Conservation (phyloP, 2,888 invertebrate genomes). For the Alcis repandata region DNA sequence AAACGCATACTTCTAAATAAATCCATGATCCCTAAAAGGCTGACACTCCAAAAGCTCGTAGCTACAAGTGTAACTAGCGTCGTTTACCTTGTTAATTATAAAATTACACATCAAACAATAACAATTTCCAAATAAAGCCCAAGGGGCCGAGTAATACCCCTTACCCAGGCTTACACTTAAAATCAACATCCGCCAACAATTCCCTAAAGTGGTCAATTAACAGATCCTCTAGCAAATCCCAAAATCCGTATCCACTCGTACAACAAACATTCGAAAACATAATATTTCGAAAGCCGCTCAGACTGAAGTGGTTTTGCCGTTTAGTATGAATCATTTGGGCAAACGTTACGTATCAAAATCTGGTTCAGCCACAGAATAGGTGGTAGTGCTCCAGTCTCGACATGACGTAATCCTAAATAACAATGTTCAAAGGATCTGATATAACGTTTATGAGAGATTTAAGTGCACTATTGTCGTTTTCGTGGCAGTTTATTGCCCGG, state of each 20-base stretch:
- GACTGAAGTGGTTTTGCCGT: constrained; percentile 40
- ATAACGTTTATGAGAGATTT: constrained; percentile 79
- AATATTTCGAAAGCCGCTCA: constrained; percentile 41
- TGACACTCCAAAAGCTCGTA: neutral
- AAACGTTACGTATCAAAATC: constrained; percentile 35
- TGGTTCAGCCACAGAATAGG: constrained; percentile 4
- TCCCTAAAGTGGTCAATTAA: constrained; percentile 38
- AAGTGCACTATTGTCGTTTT: constrained; percentile 78
- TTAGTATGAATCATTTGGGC: constrained; percentile 37
- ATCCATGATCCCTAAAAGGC: too few relatives aligned
- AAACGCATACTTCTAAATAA: too few relatives aligned
- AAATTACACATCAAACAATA: constrained; percentile 28
- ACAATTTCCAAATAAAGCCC: constrained; percentile 17
- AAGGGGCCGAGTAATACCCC: constrained; percentile 14
- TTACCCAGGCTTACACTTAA: constrained; percentile 29
- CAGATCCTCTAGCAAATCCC: constrained; percentile 33
- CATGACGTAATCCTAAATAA: constrained; percentile 64
- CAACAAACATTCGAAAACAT: constrained; percentile 38
- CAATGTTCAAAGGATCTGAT: constrained; percentile 76
- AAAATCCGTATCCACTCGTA: constrained; percentile 33
- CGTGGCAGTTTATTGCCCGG: constrained; percentile 74
- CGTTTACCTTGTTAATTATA: neutral
- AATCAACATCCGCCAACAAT: constrained; percentile 30
- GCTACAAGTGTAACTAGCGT: neutral
- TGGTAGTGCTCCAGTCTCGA: constrained; percentile 26